These are phyloP conservation scores for Gryllus bimaculatus DNA, from an alignment of 1,140 invertebrate genomes.

Conservation along the genomic window DNA sequence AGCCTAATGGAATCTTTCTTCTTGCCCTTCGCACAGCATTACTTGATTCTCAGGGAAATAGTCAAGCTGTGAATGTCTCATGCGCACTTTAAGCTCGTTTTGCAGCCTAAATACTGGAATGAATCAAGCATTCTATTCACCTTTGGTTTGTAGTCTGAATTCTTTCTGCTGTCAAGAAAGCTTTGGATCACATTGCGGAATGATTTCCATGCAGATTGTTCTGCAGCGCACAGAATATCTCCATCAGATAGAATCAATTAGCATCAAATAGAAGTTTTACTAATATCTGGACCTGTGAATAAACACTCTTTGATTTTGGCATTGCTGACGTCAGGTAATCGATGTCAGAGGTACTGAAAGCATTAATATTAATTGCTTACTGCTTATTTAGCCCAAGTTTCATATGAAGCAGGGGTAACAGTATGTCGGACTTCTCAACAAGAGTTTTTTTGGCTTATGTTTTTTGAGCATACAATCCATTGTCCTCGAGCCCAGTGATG, in stretches of 20 bases:
- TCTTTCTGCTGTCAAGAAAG: neutral
- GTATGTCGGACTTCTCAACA: conserved; percentile 24
- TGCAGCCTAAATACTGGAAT: neutral
- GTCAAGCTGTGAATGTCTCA: neutral
- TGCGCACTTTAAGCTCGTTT: neutral
- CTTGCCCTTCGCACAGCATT: neutral
- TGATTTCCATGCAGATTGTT: conserved; percentile 23
- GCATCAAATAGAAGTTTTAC: conserved; percentile 26
- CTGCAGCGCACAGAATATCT: conserved; percentile 18
- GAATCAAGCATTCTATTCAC: neutral
- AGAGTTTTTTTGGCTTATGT: neutral
- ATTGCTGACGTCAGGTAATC: conserved; percentile 29
- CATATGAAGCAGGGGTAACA: conserved; percentile 33
- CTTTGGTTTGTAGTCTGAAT: neutral
- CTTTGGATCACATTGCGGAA: conserved; percentile 17
- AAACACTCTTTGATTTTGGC: conserved; percentile 30
- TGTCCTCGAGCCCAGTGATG: too few species aligned
- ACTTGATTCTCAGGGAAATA: neutral
- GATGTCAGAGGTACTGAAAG: conserved; percentile 28
- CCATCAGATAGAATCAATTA: too few species aligned
- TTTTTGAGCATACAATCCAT: too few species aligned
- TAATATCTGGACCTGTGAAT: conserved; percentile 30
- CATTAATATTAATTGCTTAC: conserved; percentile 28
- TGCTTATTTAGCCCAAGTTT: conserved; percentile 33
- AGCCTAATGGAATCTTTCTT: neutral